Evolutionary conservation across 2,113 vertebrate genomes (phyloP), one percentile per base, ranked within the genome.

Genomic region (Pampusana beccarii): DNA sequence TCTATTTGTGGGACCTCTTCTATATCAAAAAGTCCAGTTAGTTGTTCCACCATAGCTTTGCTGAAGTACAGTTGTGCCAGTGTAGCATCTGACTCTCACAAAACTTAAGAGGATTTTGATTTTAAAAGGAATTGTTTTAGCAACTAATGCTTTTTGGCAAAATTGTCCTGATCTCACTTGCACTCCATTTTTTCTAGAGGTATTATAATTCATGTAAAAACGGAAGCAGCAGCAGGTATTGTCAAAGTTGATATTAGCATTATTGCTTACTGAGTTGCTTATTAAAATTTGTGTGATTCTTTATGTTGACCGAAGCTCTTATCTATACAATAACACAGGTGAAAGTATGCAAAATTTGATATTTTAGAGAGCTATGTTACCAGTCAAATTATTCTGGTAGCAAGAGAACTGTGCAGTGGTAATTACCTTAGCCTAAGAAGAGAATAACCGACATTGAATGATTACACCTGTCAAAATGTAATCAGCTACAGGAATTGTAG

Each of bases 391-490:
- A 4, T 51, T 69, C 26, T 69, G 48, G 20, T n/a, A 31, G 42
- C 33, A 65, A 66, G 19, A 44, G 69, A n/a, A 19, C 33, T 38
- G 11, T 44, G 42, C 33, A 40, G 67, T 53, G 70, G 40, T 80
- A 57, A 86, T 90, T 75, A 79, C 34, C 61, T 79, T 0, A 53
- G 58, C 26, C 50, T 91, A 34, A 69, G 64, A 91, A 83, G 54
- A 46, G 64, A 93, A 56, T 24, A 58, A 16, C 13, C 21, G 72
- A 46, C 1, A 4, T 3, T 71, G 81, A 95, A 80, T 92, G 69
- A 92, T 96, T 88, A 40, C 17, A 67, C 62, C 79, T 86, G 88
- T 90, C 90, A 90, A 88, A 89, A 48, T 69, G 18, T 51, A 84
- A 84, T 95, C 28, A 82, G 56, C n/a, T 73, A 26, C 19, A 46